Conservation (phyloP, 2,888 invertebrate species). For the Galerucella calmariensis region DNA sequence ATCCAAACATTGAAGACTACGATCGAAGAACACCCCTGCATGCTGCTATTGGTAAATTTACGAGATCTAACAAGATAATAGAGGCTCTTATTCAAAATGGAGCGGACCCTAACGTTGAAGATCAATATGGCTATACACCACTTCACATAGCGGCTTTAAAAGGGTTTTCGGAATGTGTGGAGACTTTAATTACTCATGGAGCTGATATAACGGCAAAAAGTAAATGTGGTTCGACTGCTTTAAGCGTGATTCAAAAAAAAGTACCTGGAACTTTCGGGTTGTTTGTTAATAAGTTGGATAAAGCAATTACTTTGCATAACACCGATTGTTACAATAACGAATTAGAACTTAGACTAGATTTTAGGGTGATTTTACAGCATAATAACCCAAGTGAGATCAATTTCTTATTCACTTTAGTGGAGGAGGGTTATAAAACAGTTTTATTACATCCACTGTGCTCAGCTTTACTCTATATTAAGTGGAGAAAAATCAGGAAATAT, state of each 20-base stretch:
- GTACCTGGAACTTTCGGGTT: constrained; percentile 87
- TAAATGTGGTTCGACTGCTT: constrained; percentile 85
- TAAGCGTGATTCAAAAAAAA: constrained; percentile 86
- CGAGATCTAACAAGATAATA: constrained; percentile 82
- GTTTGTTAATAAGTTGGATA: constrained; percentile 84
- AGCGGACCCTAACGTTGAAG: constrained; percentile 84
- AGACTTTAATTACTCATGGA: constrained; percentile 84
- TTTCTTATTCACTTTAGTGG: constrained; percentile 86
- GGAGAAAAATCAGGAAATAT: constrained; percentile 90
- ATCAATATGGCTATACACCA: constrained; percentile 87
- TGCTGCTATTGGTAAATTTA: constrained; percentile 83
- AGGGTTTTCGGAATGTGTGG: constrained; percentile 85
- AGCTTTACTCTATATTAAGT: constrained; percentile 87
- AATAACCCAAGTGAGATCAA: constrained; percentile 87
- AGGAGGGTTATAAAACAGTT: constrained; percentile 89
- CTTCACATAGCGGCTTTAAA: constrained; percentile 87
- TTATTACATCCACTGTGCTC: constrained; percentile 88
- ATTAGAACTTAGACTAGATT: constrained; percentile 84
- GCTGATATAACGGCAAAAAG: constrained; percentile 90
- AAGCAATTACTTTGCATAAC: constrained; percentile 80
- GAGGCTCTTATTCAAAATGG: constrained; percentile 83
- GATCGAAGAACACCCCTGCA: constrained; percentile 85
- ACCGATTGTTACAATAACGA: constrained; percentile 82
- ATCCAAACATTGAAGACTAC: constrained; percentile 82
- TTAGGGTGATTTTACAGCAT: constrained; percentile 83